A percentile compares a stretch with the other conserved stretches of the same genome.
Evolutionary conservation across 1,140 invertebrate genomes (phyloP).

Genomic region (Platyscapa corneri): DNA sequence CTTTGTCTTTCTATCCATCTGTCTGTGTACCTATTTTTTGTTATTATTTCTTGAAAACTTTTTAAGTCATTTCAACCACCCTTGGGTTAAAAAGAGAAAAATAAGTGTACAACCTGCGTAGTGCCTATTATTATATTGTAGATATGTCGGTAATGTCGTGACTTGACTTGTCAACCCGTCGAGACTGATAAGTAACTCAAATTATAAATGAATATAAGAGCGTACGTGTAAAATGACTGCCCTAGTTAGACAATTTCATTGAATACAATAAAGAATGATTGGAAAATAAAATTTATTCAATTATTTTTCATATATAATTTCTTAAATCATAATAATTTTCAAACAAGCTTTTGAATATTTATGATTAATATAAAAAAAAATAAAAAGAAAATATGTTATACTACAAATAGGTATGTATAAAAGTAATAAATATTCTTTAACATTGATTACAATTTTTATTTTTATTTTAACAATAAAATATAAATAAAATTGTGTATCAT

Average conservation of each 20-base stretch:
- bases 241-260: slow-evolving; percentile 53
- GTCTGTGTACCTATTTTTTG: neutral
- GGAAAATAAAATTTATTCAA: slow-evolving; percentile 38
- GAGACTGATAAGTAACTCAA: slow-evolving; percentile 52
- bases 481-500: neutral
- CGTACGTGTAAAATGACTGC: slow-evolving; percentile 53
- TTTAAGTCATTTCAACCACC: slow-evolving; percentile 7
- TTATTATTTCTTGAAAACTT: slow-evolving; percentile 7
- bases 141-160: slow-evolving; percentile 42
- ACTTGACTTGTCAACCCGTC: slow-evolving; percentile 52
- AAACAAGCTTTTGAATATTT: neutral
- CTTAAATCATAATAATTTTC: neutral
- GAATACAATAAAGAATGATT: slow-evolving; percentile 53
- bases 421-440: neutral
- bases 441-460: neutral
- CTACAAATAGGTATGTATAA: too few relatives aligned
- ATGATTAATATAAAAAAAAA: neutral
- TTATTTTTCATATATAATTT: neutral
- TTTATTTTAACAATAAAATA: neutral
- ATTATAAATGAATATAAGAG: slow-evolving; percentile 48
- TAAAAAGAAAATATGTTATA: neutral
- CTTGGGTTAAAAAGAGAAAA: slow-evolving; percentile 29
- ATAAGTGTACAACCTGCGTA: slow-evolving; percentile 48
- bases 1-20: neutral
- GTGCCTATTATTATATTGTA: slow-evolving; percentile 44